Evolutionary conservation across 2,113 vertebrate species (phyloP).

Genomic region (crab-eating macaque (Macaca fascicularis)): T2T-MFA8v1.1 NC_088377.1:165283001-165283500

Average conservation of each 20-base stretch:
- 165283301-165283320: background rate
- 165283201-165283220: background rate
- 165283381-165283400: background rate
- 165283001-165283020: slow-evolving; percentile 51
- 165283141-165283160: slow-evolving; percentile 34
- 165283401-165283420: background rate
- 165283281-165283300: background rate
- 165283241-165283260: slow-evolving; percentile 41
- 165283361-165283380: accelerated
- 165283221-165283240: background rate
- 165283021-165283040: slow-evolving; percentile 11
- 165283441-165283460: background rate
- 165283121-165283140: background rate
- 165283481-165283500: background rate
- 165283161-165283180: background rate
- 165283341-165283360: background rate
- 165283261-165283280: background rate
- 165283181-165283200: background rate
- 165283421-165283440: background rate
- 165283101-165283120: slow-evolving; percentile 35
- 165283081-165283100: slow-evolving; percentile 20
- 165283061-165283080: slow-evolving; percentile 57
- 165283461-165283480: background rate
- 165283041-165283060: slow-evolving; percentile 36
- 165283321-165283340: background rate